Conservation (phyloP, 2,113 vertebrate genomes). For the Thalassarche chlororhynchos region DNA sequence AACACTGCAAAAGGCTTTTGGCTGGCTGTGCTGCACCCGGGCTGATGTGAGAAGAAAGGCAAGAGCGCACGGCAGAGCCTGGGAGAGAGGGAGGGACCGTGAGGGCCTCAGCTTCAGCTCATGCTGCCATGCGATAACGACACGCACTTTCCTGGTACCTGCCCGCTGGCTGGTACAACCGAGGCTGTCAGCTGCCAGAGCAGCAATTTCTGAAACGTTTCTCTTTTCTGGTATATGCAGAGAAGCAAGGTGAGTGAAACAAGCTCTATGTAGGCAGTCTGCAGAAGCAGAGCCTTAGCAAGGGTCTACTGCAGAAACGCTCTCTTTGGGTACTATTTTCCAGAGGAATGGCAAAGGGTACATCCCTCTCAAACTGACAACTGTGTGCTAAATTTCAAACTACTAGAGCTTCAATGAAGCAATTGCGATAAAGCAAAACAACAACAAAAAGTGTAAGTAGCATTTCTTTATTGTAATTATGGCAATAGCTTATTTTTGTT, state of each 20-base stretch:
- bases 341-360: neutral
- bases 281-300: neutral
- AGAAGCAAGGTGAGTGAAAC: neutral
- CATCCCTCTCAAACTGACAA: neutral
- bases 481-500: neutral
- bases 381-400: neutral
- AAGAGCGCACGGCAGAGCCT: neutral
- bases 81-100: neutral
- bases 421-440: neutral
- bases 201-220: neutral
- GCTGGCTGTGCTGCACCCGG: neutral
- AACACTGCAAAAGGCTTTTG: neutral
- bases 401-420: neutral
- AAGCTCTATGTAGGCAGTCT: neutral
- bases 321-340: neutral
- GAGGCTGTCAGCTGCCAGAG: neutral
- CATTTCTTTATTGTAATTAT: neutral
- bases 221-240: neutral
- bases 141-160: neutral
- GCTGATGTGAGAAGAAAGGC: neutral
- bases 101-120: neutral
- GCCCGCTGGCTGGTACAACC: too few species aligned
- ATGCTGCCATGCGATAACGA: accelerated
- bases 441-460: neutral
- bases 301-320: neutral